Conservation (phyloP, 2,888 invertebrate genomes). For the Strigamia crassipes region DNA sequence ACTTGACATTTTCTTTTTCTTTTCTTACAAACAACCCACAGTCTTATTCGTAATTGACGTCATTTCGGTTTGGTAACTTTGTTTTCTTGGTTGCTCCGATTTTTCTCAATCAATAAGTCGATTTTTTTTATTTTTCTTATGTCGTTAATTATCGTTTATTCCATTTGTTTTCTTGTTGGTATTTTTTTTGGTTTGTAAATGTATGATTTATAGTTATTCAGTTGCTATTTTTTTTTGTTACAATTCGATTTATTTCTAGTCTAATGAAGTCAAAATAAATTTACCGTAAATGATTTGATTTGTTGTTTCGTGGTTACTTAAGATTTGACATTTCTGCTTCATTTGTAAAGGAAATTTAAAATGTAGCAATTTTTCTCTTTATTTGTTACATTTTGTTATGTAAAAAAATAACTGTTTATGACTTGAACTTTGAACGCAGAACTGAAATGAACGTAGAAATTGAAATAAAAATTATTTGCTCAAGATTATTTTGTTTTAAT, state of each 20-base stretch:
- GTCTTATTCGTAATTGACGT: background rate
- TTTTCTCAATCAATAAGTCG: slow-evolving; percentile 1
- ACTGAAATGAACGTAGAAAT: too few species aligned
- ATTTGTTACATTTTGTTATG: too few species aligned
- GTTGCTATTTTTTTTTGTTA: background rate
- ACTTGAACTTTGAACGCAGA: too few species aligned
- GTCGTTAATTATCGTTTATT: background rate
- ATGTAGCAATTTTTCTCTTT: too few species aligned
- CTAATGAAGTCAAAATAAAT: background rate
- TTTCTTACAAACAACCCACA: background rate
- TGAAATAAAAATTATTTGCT: too few species aligned
- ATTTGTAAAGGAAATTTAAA: too few species aligned
- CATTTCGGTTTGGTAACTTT: background rate
- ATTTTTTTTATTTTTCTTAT: background rate
- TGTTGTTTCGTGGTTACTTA: too few species aligned
- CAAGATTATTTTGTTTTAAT: too few species aligned
- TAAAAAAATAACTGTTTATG: too few species aligned
- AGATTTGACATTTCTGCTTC: too few species aligned
- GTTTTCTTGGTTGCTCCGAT: background rate
- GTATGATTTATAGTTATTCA: background rate
- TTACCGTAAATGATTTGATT: background rate
- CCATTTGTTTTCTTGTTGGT: background rate
- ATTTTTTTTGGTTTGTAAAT: background rate
- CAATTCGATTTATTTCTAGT: background rate
- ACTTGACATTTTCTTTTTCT: background rate